A percentile compares a stretch with the other conserved stretches of the same genome.
phyloP scores from a whole-genome alignment of 2,888 invertebrate genomes.

The Tridacna crocea region DNA sequence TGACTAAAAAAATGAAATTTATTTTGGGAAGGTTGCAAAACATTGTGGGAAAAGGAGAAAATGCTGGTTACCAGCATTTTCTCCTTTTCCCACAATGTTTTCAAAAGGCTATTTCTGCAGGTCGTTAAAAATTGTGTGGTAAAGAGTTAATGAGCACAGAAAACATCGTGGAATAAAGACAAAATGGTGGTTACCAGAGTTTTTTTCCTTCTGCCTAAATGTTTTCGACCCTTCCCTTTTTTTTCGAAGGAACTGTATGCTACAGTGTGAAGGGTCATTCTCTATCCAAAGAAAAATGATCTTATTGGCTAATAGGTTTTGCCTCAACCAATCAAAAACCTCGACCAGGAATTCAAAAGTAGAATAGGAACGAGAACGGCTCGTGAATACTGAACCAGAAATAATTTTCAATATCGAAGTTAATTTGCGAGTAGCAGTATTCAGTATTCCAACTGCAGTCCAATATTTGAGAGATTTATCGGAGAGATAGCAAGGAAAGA shows the following conservation, averaged over 20 bases:
- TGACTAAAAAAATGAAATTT: no score
- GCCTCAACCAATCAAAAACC: background rate
- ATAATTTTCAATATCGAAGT: no score
- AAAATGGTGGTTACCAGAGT: background rate
- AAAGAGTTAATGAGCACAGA: background rate
- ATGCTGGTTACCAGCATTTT: background rate
- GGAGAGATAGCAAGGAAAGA: no score
- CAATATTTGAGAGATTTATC: no score
- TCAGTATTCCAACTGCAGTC: no score
- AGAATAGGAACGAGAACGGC: no score
- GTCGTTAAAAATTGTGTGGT: background rate
- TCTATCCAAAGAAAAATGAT: background rate
- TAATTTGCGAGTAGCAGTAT: no score
- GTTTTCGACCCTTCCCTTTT: background rate
- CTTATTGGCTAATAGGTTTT: background rate
- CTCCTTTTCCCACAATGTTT: background rate
- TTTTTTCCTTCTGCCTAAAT: background rate
- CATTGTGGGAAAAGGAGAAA: background rate
- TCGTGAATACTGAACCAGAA: no score
- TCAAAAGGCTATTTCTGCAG: no score
- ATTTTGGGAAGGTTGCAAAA: no score
- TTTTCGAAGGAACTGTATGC: background rate
- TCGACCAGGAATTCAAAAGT: background rate
- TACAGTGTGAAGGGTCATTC: background rate
- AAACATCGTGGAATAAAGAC: background rate